A percentile compares a stretch with the other conserved stretches of the same genome.
Conservation (phyloP, 2,888 invertebrate species). For the Drosophila nr. fundita region DNA sequence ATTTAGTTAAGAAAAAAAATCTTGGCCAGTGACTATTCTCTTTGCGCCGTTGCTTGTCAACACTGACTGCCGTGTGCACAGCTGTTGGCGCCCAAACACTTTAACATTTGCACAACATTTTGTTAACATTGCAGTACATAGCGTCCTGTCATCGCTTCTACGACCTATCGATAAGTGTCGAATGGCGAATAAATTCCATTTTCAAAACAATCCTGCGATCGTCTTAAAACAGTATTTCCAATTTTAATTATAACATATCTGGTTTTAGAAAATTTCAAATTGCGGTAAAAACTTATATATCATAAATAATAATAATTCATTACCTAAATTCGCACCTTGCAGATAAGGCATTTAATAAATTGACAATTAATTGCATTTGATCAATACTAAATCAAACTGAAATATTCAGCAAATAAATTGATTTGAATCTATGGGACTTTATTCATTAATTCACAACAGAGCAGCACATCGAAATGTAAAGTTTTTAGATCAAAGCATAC, state of each 20-base stretch:
- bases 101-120: neutral
- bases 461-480: neutral
- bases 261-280: neutral
- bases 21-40: neutral
- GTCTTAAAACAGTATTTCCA: neutral
- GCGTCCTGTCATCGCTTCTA: neutral
- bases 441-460: neutral
- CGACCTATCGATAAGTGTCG: neutral
- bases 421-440: neutral
- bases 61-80: neutral
- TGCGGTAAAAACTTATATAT: neutral
- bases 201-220: neutral
- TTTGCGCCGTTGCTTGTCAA: neutral
- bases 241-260: neutral
- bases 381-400: neutral
- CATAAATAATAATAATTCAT: neutral
- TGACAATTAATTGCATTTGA: neutral
- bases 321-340: neutral
- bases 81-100: neutral
- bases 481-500: slow-evolving; percentile 11
- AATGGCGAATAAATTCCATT: neutral
- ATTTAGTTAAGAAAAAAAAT: neutral
- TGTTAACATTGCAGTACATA: neutral
- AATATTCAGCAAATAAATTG: neutral
- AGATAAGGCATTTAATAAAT: neutral